These are phyloP conservation scores for Papilio xuthus DNA, from an alignment of 1,140 invertebrate species.

Conservation along the genomic window DNA sequence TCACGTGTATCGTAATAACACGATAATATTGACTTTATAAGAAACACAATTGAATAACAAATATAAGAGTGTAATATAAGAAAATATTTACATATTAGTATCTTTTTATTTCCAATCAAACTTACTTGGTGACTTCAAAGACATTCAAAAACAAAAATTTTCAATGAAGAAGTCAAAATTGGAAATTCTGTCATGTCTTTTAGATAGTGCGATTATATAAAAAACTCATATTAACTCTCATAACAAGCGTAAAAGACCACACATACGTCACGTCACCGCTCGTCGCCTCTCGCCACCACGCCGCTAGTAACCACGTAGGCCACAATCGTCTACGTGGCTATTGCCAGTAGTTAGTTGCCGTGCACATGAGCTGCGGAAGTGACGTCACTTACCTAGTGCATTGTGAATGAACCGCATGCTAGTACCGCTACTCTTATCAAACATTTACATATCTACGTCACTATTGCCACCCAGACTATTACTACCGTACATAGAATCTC, in stretches of 20 bases:
- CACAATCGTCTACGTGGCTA: neutral
- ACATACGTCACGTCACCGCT: neutral
- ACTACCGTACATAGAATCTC: neutral
- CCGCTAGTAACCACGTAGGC: too few species aligned
- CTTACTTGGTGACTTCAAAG: neutral
- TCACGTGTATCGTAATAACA: neutral
- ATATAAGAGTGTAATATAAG: too few species aligned
- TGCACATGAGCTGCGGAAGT: neutral
- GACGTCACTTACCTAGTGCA: neutral
- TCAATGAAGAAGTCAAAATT: too few species aligned
- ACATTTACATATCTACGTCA: neutral
- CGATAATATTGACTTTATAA: neutral
- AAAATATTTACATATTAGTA: neutral
- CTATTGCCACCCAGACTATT: neutral
- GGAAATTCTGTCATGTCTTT: too few species aligned
- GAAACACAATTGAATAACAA: too few species aligned
- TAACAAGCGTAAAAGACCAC: neutral
- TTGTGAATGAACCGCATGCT: neutral
- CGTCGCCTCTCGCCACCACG: neutral
- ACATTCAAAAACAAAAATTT: too few species aligned
- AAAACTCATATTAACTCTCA: neutral
- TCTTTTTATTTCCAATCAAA: neutral
- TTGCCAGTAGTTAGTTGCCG: neutral
- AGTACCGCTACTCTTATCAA: neutral
- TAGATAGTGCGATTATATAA: neutral